Percentiles rank a stretch among this genome's conserved stretches.
Conservation (phyloP, 1,140 invertebrate genomes). For the Drosophila athabasca region DNA sequence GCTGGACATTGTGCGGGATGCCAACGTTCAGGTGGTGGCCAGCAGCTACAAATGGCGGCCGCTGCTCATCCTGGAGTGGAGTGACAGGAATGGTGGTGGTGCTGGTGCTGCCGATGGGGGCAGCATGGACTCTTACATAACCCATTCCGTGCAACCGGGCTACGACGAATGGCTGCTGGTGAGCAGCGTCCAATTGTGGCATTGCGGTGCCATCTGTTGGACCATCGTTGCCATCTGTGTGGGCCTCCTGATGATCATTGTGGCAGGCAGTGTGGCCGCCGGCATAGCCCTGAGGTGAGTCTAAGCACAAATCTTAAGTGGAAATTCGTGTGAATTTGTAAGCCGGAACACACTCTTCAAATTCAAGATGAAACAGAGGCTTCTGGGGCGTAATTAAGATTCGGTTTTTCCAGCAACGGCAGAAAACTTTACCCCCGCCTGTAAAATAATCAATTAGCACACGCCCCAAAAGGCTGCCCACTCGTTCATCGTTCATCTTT, state of each 20-base stretch:
- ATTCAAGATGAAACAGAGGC: constrained; percentile 31
- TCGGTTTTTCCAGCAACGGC: constrained; percentile 1
- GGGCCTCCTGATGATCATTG: constrained; percentile 63
- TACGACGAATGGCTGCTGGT: constrained; percentile 79
- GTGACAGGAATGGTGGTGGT: constrained; percentile 22
- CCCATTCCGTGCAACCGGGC: constrained; percentile 76
- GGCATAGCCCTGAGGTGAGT: constrained; percentile 80
- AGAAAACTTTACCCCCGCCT: constrained; percentile 15
- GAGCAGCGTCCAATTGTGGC: constrained; percentile 72
- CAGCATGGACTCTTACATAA: constrained; percentile 55
- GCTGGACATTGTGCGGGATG: constrained; percentile 71
- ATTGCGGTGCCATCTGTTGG: constrained; percentile 81
- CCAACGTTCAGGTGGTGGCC: background rate
- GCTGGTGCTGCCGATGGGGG: constrained; percentile 11
- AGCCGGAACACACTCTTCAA: constrained; percentile 5
- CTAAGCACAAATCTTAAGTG: background rate
- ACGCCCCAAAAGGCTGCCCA: constrained; percentile 16
- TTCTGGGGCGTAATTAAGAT: constrained; percentile 23
- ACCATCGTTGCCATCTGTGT: constrained; percentile 73
- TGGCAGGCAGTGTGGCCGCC: constrained; percentile 69
- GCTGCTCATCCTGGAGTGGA: constrained; percentile 71
- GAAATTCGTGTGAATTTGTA: no score
- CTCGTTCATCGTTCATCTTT: constrained; percentile 23
- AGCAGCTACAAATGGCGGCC: constrained; percentile 71
- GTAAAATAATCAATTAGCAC: constrained; percentile 59